phyloP scores from a whole-genome alignment of 2,113 vertebrate genomes.

The Halichoerus grypus region DNA sequence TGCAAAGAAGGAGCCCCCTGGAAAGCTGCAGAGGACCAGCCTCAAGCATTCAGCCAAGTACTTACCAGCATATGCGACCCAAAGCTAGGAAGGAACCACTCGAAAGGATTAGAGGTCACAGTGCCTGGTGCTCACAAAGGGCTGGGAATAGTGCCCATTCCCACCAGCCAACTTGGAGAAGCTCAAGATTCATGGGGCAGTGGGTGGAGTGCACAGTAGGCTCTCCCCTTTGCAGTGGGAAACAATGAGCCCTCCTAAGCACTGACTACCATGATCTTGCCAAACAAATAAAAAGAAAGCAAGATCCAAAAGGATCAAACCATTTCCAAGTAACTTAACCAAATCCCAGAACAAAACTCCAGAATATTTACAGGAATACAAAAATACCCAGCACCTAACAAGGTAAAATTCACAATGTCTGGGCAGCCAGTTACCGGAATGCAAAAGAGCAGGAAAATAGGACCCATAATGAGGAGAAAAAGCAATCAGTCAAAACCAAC shows the following conservation, averaged over 20 bases:
- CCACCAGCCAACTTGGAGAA: not conserved
- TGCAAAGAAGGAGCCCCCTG: not conserved
- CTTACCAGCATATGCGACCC: not conserved
- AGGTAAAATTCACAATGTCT: slow-evolving; percentile 12
- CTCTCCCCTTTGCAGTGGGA: not conserved
- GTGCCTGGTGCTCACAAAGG: not conserved
- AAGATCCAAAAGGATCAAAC: not conserved
- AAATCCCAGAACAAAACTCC: slow-evolving; percentile 26
- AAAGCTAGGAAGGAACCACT: not conserved
- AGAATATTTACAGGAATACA: not conserved
- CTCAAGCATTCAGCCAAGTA: not conserved
- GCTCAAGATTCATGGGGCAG: not conserved
- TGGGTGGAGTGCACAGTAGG: not conserved
- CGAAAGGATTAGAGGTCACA: not conserved
- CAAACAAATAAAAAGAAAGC: not conserved
- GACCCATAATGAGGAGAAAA: not conserved
- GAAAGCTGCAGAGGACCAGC: not conserved
- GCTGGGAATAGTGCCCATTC: not conserved
- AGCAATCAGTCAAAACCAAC: not conserved
- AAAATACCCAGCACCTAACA: not conserved
- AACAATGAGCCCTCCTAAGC: not conserved
- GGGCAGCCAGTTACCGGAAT: not conserved
- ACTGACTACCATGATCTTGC: not conserved
- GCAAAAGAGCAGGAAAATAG: not conserved
- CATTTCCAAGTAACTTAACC: not conserved